Evolutionary conservation across 2,113 vertebrate species (phyloP), one percentile per base, ranked within the genome.

Genomic region (Gobio gobio): DNA sequence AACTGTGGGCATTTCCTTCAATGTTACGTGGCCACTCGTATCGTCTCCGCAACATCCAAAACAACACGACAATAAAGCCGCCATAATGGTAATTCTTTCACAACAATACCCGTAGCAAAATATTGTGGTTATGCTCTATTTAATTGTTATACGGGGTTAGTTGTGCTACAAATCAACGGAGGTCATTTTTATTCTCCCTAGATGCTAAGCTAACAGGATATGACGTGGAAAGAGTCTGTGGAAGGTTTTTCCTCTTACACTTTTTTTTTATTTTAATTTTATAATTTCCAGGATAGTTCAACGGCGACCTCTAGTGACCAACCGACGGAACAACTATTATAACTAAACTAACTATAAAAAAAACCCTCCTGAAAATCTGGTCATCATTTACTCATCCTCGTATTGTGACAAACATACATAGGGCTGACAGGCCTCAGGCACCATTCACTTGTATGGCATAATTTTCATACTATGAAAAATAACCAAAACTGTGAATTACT

Each of bases 1-100:
- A 66, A 99, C 98, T 0, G 95, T 96, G 40, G 98, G 98, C 98
- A 99, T 99, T 91, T 99, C 97, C 93, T 99, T 98, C 36, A 99
- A 95, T 5, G 96, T 96, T 76, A 99, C 96, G 89, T 98, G 97
- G 0, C 97, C 96, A 0, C 94, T 90, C 24, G 94, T 95, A 64
- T 94, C 95, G 86, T 96, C 95, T 70, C 95, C 93, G 91, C 96
- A 99, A 86, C 98, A 99, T 8, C 95, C 93, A 22, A 97, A 90
- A 93, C 97, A 98, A 88, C 97, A 99, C 74, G 95, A 95, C 84
- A 95, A 92, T 61, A 95, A 93, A 18, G 95, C 91, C 68, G 97
- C 96, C 97, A 98, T 99, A 7, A 74, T 56, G n/a, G 33, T 51
- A 8, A 45, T 16, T 18, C 36, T 16, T 40, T n/a, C 16, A 63